Percentiles rank a stretch among this genome's conserved stretches.
These are phyloP conservation scores for Sorex fumeus DNA, from an alignment of 2,113 vertebrate species.

Conservation along the genomic window DNA sequence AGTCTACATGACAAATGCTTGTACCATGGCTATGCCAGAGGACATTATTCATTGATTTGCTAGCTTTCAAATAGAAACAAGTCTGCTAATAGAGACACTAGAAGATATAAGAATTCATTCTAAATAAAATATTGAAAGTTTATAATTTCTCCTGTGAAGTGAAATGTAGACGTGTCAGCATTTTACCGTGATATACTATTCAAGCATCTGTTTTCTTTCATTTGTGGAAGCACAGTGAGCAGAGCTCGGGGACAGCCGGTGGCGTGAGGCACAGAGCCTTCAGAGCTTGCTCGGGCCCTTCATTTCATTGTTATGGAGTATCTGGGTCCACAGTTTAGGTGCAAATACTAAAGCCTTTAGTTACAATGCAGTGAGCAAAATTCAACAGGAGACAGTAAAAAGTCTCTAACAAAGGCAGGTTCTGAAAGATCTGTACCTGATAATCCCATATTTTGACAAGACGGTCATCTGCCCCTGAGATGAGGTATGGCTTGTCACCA, in stretches of 20 bases:
- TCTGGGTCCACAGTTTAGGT: neutral
- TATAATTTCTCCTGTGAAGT: conserved; percentile 45
- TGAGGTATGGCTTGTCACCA: conserved; percentile 98
- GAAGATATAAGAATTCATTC: conserved; percentile 4
- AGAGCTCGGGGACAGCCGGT: too few species aligned
- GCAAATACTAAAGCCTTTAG: neutral
- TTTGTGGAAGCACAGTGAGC: too few species aligned
- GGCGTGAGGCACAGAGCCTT: too few species aligned
- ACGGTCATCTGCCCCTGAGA: conserved; percentile 98
- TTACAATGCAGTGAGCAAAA: conserved; percentile 30
- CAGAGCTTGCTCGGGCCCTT: neutral
- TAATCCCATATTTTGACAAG: conserved; percentile 99
- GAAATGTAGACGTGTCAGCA: conserved; percentile 61
- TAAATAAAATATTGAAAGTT: conserved; percentile 27
- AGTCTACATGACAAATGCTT: conserved; percentile 1
- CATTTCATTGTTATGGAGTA: conserved; percentile 24
- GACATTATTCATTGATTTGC: neutral
- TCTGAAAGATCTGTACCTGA: conserved; percentile 90
- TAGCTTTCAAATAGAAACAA: conserved; percentile 50
- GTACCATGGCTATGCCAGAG: neutral
- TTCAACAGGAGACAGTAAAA: conserved; percentile 4
- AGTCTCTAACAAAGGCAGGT: neutral
- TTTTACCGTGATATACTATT: conserved; percentile 17
- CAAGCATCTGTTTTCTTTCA: too few species aligned
- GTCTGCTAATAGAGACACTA: conserved; percentile 27